Conservation (phyloP, 2,888 invertebrate genomes). For the Hypsopygia costalis region DNA sequence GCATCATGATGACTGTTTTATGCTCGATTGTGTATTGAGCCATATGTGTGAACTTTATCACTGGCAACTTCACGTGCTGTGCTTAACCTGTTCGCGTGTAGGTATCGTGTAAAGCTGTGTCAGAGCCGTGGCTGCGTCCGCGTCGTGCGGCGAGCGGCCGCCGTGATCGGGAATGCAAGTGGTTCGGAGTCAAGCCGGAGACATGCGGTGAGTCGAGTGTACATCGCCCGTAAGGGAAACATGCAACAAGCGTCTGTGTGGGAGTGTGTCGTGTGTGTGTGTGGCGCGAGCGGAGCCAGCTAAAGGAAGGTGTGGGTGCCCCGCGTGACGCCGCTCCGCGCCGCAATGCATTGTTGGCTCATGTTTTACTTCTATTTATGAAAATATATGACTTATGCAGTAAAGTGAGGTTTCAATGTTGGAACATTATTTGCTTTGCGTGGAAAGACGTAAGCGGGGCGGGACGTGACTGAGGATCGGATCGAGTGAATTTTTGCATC, state of each 20-base stretch:
- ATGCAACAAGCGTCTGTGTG: constrained; percentile 69
- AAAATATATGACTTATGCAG: constrained; percentile 9
- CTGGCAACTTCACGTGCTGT: constrained; percentile 60
- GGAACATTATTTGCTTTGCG: constrained; percentile 27
- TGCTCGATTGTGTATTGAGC: constrained; percentile 67
- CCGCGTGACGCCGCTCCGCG: constrained; percentile 56
- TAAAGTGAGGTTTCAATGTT: not conserved
- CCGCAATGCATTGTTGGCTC: constrained; percentile 25
- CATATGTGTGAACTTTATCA: constrained; percentile 50
- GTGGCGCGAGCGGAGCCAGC: constrained; percentile 79
- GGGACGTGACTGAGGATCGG: constrained; percentile 64
- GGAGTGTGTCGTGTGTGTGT: constrained; percentile 57
- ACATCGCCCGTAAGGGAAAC: constrained; percentile 56
- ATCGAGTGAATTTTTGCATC: constrained; percentile 72
- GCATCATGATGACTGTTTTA: constrained; percentile 68
- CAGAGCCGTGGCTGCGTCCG: constrained; percentile 53
- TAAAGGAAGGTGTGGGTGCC: constrained; percentile 54
- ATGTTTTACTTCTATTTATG: constrained; percentile 16
- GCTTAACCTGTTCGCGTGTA: constrained; percentile 73
- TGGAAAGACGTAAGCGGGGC: constrained; percentile 57
- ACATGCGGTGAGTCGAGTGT: constrained; percentile 72
- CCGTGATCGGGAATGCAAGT: constrained; percentile 80
- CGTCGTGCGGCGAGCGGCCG: constrained; percentile 50
- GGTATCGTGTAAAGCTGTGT: constrained; percentile 75
- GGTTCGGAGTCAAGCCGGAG: constrained; percentile 63